Evolutionary conservation across 2,888 invertebrate genomes (phyloP), one percentile per base, ranked within the genome.

Genomic region (Podotricha telesiphe): DNA sequence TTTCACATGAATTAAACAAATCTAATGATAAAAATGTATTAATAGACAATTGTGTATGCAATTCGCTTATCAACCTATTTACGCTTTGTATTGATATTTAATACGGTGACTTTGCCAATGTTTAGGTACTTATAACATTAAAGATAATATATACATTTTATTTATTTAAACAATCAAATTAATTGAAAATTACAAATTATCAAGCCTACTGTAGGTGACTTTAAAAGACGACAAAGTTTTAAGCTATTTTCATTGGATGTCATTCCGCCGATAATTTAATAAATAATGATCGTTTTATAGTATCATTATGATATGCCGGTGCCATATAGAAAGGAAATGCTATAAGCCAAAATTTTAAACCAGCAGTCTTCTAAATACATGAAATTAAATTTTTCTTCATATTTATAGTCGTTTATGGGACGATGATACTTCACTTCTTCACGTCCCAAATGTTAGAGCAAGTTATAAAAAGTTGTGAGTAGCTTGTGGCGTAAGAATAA

Each of bases 391-490:
- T 59, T 66, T 62, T 10, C 11, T n/a, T 37, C 53, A 51, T 51
- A 65, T 56, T 58, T 65, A 42, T 22, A 59, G 47, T 59, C 28
- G 66, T 66, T 66, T 59, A 59, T 28, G 58, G 42, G 50, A 50
- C 19, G 58, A 40, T 59, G 66, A 50, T 45, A 45, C 59, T 48
- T 34, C 40, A 48, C 53, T 67, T n/a, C 45, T 50, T 51, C 45
- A 34, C 45, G 45, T 67, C 61, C 61, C 53, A 53, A 67, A 61
- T 51, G 67, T 67, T 67, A 53, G 34, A 62, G 50, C 66, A 59
- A 68, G 68, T 68, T 66, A 58, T 61, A 84, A 86, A 84, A 88
- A 87, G 81, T 87, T 86, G 73, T 70, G 77, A 76, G 80, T 80
- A 78, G 79, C 77, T 79, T 77, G 69, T 79, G 82, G 73, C 79